Percentiles rank a stretch among this genome's conserved stretches.
Conservation (phyloP, 1,140 invertebrate genomes). For the Hormaphis cornu region DNA sequence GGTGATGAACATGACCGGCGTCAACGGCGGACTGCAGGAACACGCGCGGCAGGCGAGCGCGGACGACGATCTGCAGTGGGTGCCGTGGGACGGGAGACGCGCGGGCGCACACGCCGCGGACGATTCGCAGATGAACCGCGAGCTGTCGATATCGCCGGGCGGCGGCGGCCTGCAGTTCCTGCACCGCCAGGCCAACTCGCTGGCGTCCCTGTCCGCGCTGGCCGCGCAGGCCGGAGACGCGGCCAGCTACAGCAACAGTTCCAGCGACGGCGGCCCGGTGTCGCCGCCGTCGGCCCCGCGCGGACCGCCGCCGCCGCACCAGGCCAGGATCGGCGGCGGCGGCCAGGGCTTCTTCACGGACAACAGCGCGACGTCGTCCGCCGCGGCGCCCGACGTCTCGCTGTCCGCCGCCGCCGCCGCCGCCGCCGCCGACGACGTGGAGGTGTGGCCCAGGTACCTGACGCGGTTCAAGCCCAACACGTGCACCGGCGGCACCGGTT, state of each 20-base stretch:
- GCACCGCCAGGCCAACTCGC: conserved; percentile 36
- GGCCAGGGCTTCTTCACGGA: conserved; percentile 24
- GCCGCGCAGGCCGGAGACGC: conserved; percentile 34
- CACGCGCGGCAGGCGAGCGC: conserved; percentile 46
- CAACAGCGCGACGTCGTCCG: conserved; percentile 3
- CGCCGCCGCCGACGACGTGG: not conserved
- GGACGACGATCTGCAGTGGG: conserved; percentile 40
- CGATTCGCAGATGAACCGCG: conserved; percentile 9
- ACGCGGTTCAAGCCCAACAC: conserved; percentile 18
- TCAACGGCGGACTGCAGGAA: conserved; percentile 24
- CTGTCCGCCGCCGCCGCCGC: not conserved
- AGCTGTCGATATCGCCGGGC: conserved; percentile 32
- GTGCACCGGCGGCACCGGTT: conserved; percentile 45
- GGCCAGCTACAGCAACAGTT: conserved; percentile 43
- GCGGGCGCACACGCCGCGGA: not conserved
- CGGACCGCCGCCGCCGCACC: not conserved
- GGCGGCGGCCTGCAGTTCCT: conserved; percentile 37
- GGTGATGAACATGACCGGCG: conserved; percentile 40
- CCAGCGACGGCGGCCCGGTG: conserved; percentile 44
- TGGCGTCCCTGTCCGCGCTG: conserved; percentile 37
- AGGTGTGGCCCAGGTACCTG: conserved; percentile 44
- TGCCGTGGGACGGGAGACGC: not conserved
- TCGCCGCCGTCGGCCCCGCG: not conserved
- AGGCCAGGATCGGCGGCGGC: not conserved
- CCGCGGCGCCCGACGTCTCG: not conserved